Percentiles rank a stretch among this genome's conserved stretches.
These are phyloP conservation scores for Temnopleurus reevesii DNA, from an alignment of 53 echinoderm and acorn worm species.

Conservation along the genomic window DNA sequence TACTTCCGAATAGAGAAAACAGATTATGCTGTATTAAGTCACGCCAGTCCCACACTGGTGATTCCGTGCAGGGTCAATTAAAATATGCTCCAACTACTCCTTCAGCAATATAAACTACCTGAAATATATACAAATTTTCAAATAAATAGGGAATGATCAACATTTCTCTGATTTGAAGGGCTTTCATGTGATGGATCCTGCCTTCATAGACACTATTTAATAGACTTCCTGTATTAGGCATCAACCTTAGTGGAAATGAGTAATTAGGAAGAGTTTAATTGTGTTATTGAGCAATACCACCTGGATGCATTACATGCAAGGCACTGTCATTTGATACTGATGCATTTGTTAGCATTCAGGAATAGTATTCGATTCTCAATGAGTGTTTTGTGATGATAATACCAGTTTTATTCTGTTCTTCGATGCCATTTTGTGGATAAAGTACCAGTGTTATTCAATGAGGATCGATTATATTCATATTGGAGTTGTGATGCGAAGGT, in stretches of 20 bases:
- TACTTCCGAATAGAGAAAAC: not conserved
- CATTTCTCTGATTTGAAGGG: no score
- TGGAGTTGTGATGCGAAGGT: not conserved
- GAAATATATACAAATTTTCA: no score
- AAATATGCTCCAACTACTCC: no score
- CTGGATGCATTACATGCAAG: not conserved
- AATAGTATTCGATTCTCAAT: not conserved
- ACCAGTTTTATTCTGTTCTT: not conserved
- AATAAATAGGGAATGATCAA: no score
- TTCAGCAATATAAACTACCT: no score
- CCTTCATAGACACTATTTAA: not conserved
- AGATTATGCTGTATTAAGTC: not conserved
- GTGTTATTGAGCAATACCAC: not conserved
- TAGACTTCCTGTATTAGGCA: not conserved
- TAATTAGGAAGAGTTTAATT: not conserved
- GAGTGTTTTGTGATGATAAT: not conserved
- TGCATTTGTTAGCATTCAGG: no score
- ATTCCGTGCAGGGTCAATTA: no score
- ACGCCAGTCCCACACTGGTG: no score
- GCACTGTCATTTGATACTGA: no score
- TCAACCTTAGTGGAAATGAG: not conserved
- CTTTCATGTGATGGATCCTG: no score
- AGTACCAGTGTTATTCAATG: no score
- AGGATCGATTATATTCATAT: not conserved
- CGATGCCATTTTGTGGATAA: not conserved